These are phyloP conservation scores for Helleia helle DNA, from an alignment of 2,888 invertebrate species.

Conservation along the genomic window DNA sequence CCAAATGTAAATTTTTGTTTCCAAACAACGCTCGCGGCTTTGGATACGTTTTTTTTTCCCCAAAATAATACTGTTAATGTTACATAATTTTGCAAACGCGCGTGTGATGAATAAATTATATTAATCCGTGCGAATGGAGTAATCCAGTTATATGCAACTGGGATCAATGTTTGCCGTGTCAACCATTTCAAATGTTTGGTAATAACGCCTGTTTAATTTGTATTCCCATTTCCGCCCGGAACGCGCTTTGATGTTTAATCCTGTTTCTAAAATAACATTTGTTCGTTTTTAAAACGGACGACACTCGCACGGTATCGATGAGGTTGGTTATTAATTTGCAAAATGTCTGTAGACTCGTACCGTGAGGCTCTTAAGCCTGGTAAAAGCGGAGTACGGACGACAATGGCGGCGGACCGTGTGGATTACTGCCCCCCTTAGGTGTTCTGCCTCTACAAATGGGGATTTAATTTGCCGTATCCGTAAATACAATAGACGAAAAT, in stretches of 20 bases:
- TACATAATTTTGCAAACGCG: slow-evolving; percentile 35
- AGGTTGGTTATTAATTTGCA: slow-evolving; percentile 58
- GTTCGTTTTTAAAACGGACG: slow-evolving; percentile 7
- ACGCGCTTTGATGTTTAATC: background rate
- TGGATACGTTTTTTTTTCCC: background rate
- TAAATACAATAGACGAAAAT: slow-evolving; percentile 55
- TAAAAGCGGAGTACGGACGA: slow-evolving; percentile 40
- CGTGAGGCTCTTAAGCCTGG: slow-evolving; percentile 51
- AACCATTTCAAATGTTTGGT: background rate
- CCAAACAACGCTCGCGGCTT: background rate
- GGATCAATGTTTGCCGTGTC: slow-evolving; percentile 23
- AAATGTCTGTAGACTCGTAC: slow-evolving; percentile 40
- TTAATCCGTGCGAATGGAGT: slow-evolving; percentile 24
- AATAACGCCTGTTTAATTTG: background rate
- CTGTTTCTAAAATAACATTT: background rate
- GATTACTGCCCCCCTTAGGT: slow-evolving; percentile 53
- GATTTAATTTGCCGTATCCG: slow-evolving; percentile 62
- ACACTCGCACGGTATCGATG: slow-evolving; percentile 17
- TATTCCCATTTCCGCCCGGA: background rate
- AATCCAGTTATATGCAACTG: slow-evolving; percentile 35
- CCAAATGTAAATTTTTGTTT: background rate
- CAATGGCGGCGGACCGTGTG: slow-evolving; percentile 50
- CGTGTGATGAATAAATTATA: slow-evolving; percentile 53
- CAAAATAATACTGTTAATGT: slow-evolving; percentile 15
- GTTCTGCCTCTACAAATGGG: slow-evolving; percentile 47